Percentiles rank a stretch among this genome's conserved stretches.
Evolutionary conservation across 2,797 vertebrate genomes (phyloP).

Genomic region (Esox masquinongy): DNA sequence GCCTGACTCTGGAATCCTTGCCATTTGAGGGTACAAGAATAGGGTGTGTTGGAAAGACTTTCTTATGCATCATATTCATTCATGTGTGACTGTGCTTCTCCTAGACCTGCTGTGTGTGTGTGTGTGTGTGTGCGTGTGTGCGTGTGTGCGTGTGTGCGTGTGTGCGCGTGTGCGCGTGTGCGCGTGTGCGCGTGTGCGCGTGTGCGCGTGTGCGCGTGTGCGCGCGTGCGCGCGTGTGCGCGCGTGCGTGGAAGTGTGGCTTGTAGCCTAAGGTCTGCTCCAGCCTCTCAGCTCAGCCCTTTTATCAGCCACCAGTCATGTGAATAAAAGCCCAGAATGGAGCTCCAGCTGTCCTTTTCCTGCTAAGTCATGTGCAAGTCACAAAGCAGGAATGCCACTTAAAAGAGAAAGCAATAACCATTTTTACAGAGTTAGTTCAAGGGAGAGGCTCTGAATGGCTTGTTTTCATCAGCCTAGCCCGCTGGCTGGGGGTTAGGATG

Average conservation of each 20-base stretch:
- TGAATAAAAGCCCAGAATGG: constrained; percentile 60
- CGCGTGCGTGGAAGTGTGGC: background rate
- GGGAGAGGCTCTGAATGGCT: constrained; percentile 55
- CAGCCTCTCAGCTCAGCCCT: constrained; percentile 47
- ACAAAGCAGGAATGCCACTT: constrained; percentile 71
- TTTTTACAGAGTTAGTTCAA: constrained; percentile 65
- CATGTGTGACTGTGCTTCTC: background rate
- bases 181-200: no score
- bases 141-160: constrained; percentile 2
- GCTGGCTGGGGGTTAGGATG: constrained; percentile 44
- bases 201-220: background rate
- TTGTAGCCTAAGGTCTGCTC: background rate
- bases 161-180: background rate
- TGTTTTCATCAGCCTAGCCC: constrained; percentile 61
- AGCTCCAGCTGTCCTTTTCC: constrained; percentile 69
- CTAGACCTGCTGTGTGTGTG: no score
- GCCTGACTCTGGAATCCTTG: constrained; percentile 29
- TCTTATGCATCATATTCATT: background rate
- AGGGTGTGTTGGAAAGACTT: background rate
- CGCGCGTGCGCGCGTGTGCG: background rate
- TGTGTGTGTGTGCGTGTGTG: background rate
- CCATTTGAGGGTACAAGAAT: background rate
- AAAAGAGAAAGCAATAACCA: constrained; percentile 74
- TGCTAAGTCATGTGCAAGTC: constrained; percentile 79
- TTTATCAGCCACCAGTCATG: constrained; percentile 71